Evolutionary conservation across 2,797 vertebrate genomes (phyloP).

Genomic region (Percopsis omiscomaycus): DNA sequence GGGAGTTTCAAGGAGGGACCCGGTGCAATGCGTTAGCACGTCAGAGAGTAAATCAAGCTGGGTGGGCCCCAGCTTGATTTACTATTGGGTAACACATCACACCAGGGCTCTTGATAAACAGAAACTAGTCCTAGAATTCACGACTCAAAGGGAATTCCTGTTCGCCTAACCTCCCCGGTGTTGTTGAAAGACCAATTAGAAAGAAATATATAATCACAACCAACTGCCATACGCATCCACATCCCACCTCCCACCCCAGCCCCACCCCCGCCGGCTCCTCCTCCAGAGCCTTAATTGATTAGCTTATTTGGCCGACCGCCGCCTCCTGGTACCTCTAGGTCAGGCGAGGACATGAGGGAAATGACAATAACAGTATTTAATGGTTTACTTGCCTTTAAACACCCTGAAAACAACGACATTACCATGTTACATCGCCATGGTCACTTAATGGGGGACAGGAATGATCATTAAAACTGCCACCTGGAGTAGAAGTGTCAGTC

Average conservation of each 20-base stretch:
- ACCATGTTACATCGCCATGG: neutral
- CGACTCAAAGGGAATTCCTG: conserved; percentile 9
- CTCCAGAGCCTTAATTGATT: conserved; percentile 68
- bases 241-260: neutral
- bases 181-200: conserved; percentile 48
- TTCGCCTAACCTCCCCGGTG: conserved; percentile 10
- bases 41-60: conserved; percentile 19
- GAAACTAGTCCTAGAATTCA: conserved; percentile 4
- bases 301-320: conserved; percentile 60
- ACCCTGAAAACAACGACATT: conserved; percentile 45
- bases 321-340: conserved; percentile 55
- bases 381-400: conserved; percentile 52
- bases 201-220: conserved; percentile 43
- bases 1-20: conserved; percentile 15
- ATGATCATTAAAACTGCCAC: conserved; percentile 50
- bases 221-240: conserved; percentile 23
- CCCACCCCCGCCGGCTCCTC: conserved; percentile 56
- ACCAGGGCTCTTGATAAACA: neutral
- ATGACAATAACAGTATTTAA: conserved; percentile 61
- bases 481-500: conserved; percentile 18
- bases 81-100: neutral
- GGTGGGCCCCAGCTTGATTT: conserved; percentile 3
- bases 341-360: conserved; percentile 37
- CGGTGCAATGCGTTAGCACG: conserved; percentile 4
- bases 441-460: conserved; percentile 44